These are phyloP conservation scores for Aricia artaxerxes DNA, from an alignment of 2,888 invertebrate genomes.

Conservation along the genomic window DNA sequence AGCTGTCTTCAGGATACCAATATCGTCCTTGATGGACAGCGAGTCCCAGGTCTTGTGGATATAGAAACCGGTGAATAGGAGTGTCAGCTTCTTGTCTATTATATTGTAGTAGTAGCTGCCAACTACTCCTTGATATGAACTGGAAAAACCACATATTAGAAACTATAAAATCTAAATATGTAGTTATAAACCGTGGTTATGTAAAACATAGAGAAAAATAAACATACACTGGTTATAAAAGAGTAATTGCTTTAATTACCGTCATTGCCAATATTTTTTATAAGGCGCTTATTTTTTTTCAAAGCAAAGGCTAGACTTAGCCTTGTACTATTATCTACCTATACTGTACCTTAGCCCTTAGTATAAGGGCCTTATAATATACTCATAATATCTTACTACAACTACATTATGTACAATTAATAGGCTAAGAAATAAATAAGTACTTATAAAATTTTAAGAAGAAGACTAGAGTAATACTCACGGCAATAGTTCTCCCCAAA, in stretches of 20 bases:
- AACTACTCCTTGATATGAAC: constrained; percentile 44
- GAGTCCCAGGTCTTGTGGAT: constrained; percentile 49
- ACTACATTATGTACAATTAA: too few relatives aligned
- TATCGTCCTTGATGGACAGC: constrained; percentile 48
- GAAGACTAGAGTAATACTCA: constrained; percentile 33
- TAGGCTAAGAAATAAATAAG: not conserved
- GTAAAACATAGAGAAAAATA: too few relatives aligned
- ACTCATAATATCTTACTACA: too few relatives aligned
- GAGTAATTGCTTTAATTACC: too few relatives aligned
- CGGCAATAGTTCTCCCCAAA: constrained; percentile 41
- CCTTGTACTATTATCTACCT: too few relatives aligned
- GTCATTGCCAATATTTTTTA: too few relatives aligned
- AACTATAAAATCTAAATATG: not conserved
- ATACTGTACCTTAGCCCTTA: too few relatives aligned
- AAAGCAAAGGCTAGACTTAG: not conserved
- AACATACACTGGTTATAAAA: too few relatives aligned
- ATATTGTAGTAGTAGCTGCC: constrained; percentile 49
- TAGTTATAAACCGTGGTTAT: too few relatives aligned
- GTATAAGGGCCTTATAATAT: too few relatives aligned
- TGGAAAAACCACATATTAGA: constrained; percentile 32
- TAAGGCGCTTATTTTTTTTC: not conserved
- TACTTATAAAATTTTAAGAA: not conserved
- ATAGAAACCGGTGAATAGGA: constrained; percentile 41
- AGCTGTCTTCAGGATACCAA: constrained; percentile 44
- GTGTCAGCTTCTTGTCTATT: constrained; percentile 33